Percentiles rank a stretch among this genome's conserved stretches.
Conservation (phyloP, 2,113 vertebrate genomes). For the Takifugu bimaculatus region DNA sequence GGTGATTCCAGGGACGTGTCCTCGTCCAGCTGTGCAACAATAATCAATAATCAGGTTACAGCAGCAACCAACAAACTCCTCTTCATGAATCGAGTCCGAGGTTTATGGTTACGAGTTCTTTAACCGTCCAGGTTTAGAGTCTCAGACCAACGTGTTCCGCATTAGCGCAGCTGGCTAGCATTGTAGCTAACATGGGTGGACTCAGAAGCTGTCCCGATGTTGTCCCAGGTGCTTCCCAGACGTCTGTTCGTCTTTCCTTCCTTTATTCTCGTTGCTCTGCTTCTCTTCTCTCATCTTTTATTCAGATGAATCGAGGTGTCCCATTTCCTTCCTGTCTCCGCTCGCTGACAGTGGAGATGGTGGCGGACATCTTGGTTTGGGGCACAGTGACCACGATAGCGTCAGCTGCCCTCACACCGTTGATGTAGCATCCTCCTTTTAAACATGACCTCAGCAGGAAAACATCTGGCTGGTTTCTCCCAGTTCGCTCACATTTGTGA, state of each 20-base stretch:
- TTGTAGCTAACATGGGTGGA: too few relatives aligned
- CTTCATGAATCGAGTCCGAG: too few relatives aligned
- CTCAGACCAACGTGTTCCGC: too few relatives aligned
- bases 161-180: too few relatives aligned
- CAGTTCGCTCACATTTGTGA: too few relatives aligned
- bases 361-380: slow-evolving; percentile 26
- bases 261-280: slow-evolving; percentile 9
- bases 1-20: too few relatives aligned
- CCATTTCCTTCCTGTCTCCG: slow-evolving; percentile 30
- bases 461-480: not conserved
- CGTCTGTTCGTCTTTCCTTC: not conserved
- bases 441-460: not conserved
- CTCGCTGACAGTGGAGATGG: slow-evolving; percentile 1
- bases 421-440: not conserved
- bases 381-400: not conserved
- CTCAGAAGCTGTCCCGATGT: too few relatives aligned
- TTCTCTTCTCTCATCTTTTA: slow-evolving; percentile 48
- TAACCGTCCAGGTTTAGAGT: too few relatives aligned
- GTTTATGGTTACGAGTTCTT: too few relatives aligned
- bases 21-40: too few relatives aligned
- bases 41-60: too few relatives aligned
- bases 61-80: too few relatives aligned
- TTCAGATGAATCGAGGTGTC: slow-evolving; percentile 50
- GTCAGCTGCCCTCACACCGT: slow-evolving; percentile 7
- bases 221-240: not conserved